Evolutionary conservation across 35 echinoderm and acorn worm species (phyloP).

Genomic region (Ophioderma brevispina): DNA sequence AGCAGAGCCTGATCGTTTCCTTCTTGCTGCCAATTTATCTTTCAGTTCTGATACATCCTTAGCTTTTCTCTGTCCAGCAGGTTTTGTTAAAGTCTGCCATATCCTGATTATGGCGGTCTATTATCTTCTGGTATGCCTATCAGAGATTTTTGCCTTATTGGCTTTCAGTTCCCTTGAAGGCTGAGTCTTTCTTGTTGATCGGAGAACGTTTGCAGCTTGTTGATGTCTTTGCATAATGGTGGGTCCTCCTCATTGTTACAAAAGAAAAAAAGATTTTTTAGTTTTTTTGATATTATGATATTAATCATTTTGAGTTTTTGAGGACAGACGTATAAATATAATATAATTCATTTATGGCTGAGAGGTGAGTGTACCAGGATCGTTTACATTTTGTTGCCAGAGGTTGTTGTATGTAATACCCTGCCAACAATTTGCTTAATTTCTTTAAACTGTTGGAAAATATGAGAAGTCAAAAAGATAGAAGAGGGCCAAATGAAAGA

Average conservation of each 20-base stretch:
- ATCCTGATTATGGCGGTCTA: slow-evolving; percentile 66
- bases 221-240: slow-evolving; percentile 59
- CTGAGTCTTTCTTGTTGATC: slow-evolving; percentile 45
- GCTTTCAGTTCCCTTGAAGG: slow-evolving; percentile 55
- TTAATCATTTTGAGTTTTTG: too few species aligned
- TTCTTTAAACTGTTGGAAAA: too few species aligned
- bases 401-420: too few species aligned
- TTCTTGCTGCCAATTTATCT: slow-evolving; percentile 62
- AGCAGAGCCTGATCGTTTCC: background rate
- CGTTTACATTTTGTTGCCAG: too few species aligned
- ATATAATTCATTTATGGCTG: too few species aligned
- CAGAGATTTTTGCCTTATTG: slow-evolving; percentile 62
- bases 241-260: background rate
- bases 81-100: slow-evolving; percentile 51
- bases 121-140: slow-evolving; percentile 66
- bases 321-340: too few species aligned
- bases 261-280: too few species aligned
- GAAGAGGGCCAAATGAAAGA: too few species aligned
- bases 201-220: slow-evolving; percentile 56
- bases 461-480: too few species aligned
- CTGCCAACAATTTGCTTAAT: too few species aligned
- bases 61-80: slow-evolving; percentile 56
- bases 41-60: slow-evolving; percentile 50
- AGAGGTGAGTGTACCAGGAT: too few species aligned
- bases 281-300: too few species aligned